Evolutionary conservation across 2,888 invertebrate species (phyloP).

Genomic region (Drosophila tanythrix): DNA sequence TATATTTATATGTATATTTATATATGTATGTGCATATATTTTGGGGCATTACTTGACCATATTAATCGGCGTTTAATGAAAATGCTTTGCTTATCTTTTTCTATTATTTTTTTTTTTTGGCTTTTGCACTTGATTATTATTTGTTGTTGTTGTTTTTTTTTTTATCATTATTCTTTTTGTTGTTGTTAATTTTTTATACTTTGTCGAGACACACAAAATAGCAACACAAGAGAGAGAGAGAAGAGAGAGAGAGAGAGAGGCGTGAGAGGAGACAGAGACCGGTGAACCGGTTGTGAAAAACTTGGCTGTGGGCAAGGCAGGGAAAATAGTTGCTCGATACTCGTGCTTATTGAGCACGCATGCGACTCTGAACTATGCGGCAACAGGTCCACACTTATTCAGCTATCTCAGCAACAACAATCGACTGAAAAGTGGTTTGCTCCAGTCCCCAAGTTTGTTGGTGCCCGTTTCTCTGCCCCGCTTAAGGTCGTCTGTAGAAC

Average conservation of each 20-base stretch:
- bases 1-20: not conserved
- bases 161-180: constrained; percentile 3
- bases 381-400: constrained; percentile 65
- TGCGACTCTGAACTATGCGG: constrained; percentile 62
- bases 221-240: constrained; percentile 51
- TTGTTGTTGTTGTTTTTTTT: not conserved
- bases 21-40: not conserved
- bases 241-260: constrained; percentile 6
- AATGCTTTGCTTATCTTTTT: constrained; percentile 38
- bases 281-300: constrained; percentile 67
- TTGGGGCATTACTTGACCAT: constrained; percentile 42
- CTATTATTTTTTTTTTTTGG: constrained; percentile 1
- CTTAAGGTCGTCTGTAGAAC: constrained; percentile 80
- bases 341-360: constrained; percentile 26
- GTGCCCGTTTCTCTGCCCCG: constrained; percentile 56
- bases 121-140: constrained; percentile 25
- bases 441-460: constrained; percentile 72
- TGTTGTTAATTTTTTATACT: constrained; percentile 16
- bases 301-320: constrained; percentile 55
- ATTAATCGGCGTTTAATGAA: constrained; percentile 38
- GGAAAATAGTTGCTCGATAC: constrained; percentile 37
- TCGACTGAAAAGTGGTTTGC: constrained; percentile 66
- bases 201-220: constrained; percentile 56
- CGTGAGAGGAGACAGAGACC: not conserved
- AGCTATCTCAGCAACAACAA: constrained; percentile 23